Percentiles rank a stretch among this genome's conserved stretches.
Evolutionary conservation across 2,797 vertebrate species (phyloP).

Genomic region (Lacerta bilineata): DNA sequence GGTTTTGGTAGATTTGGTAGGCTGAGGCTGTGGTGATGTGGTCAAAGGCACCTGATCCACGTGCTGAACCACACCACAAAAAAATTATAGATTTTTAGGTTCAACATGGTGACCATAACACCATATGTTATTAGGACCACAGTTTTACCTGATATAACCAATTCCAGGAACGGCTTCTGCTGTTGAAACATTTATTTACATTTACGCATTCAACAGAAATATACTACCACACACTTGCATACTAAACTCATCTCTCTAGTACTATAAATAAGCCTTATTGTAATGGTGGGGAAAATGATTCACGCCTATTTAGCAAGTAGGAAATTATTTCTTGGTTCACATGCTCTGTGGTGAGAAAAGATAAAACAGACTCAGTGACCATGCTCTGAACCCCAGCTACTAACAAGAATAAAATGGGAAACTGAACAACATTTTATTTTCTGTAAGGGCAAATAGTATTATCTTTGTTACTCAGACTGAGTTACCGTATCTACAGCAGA

Average conservation of each 20-base stretch:
- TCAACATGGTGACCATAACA: background rate
- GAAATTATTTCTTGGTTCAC: constrained; percentile 6
- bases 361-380: constrained; percentile 11
- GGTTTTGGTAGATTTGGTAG: background rate
- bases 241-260: background rate
- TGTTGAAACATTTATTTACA: constrained; percentile 20
- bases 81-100: background rate
- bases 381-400: constrained; percentile 17
- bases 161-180: background rate
- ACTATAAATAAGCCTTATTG: constrained; percentile 24
- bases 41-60: background rate
- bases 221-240: background rate
- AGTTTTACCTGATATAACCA: background rate
- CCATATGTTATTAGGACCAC: background rate
- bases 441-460: background rate
- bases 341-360: background rate
- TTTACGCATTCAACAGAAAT: constrained; percentile 32
- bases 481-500: background rate
- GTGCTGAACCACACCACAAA: background rate
- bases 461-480: background rate
- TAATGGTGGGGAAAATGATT: constrained; percentile 17
- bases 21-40: no score
- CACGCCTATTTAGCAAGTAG: constrained; percentile 17
- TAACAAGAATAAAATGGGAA: constrained; percentile 37
- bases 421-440: background rate